These are phyloP conservation scores for Euthynnus affinis DNA, from an alignment of 2,797 vertebrate species.

Conservation along the genomic window DNA sequence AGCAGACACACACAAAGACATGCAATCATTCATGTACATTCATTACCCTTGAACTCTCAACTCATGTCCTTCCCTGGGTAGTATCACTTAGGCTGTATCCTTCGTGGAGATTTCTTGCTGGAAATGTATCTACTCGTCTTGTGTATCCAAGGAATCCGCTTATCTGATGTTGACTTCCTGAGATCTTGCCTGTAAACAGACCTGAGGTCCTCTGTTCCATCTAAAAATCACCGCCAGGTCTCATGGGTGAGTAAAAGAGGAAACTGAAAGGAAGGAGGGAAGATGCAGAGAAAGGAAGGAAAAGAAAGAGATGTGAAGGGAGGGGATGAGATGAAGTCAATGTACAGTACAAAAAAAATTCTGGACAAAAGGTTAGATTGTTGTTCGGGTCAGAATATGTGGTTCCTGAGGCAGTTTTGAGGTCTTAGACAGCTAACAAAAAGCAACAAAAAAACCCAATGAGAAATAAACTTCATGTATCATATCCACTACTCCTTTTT, in stretches of 20 bases:
- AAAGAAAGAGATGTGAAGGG: conserved; percentile 40
- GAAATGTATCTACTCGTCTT: conserved; percentile 77
- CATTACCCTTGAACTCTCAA: conserved; percentile 69
- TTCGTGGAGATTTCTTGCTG: conserved; percentile 59
- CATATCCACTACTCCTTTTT: neutral
- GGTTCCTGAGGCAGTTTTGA: conserved; percentile 50
- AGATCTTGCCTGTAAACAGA: conserved; percentile 78
- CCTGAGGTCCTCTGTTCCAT: conserved; percentile 56
- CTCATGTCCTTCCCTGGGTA: conserved; percentile 73
- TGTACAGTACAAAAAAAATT: conserved; percentile 26
- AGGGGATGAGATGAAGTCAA: conserved; percentile 46
- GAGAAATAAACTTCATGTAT: conserved; percentile 39
- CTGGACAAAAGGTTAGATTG: conserved; percentile 39
- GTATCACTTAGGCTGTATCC: conserved; percentile 60
- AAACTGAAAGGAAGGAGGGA: conserved; percentile 68
- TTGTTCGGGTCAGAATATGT: conserved; percentile 20
- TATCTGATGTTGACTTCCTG: conserved; percentile 85
- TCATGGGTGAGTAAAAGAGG: conserved; percentile 72
- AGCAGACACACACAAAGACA: neutral
- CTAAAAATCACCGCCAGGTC: conserved; percentile 62
- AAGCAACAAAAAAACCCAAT: conserved; percentile 9
- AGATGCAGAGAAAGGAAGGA: conserved; percentile 62
- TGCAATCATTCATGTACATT: conserved; percentile 41
- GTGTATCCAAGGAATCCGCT: conserved; percentile 79
- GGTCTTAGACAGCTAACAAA: conserved; percentile 41